phyloP scores from a whole-genome alignment of 2,113 vertebrate species.

The Emydocephalus ijimae region DNA sequence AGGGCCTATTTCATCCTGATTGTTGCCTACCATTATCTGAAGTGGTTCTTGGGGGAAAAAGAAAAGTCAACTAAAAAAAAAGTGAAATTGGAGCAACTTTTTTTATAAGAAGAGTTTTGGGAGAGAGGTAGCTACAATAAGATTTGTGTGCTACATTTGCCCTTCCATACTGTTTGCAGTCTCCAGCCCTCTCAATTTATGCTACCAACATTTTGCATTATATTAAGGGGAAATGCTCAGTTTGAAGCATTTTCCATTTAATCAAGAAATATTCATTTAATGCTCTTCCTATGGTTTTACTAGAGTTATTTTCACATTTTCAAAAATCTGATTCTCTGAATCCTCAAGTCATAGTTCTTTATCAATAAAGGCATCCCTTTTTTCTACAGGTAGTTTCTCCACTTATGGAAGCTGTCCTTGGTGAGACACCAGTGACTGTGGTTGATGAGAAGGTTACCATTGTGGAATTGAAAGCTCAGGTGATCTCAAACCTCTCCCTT shows the following conservation, averaged over 20 bases:
- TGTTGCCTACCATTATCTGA: not conserved
- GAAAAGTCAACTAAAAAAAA: not conserved
- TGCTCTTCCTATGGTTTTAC: not conserved
- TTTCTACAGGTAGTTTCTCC: constrained; percentile 89
- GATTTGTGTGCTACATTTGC: not conserved
- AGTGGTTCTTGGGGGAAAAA: not conserved
- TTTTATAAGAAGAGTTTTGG: not conserved
- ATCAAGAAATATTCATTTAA: not conserved
- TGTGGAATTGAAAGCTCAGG: constrained; percentile 85
- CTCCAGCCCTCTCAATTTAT: not conserved
- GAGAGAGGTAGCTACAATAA: not conserved
- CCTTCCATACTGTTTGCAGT: not conserved
- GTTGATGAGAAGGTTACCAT: constrained; percentile 96
- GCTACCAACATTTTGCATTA: not conserved
- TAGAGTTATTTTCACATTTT: not conserved
- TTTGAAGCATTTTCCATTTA: not conserved
- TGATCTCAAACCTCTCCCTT: constrained; percentile 86
- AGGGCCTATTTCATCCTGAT: not conserved
- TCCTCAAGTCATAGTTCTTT: not conserved
- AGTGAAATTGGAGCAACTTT: not conserved
- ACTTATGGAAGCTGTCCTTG: constrained; percentile 85
- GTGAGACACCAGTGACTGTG: constrained; percentile 84
- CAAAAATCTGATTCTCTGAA: too few species aligned
- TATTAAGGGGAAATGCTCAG: not conserved
- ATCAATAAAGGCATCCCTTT: not conserved